Base-by-base conservation (phyloP, 2,888 invertebrate species). In the Nomada ferruginata region DNA sequence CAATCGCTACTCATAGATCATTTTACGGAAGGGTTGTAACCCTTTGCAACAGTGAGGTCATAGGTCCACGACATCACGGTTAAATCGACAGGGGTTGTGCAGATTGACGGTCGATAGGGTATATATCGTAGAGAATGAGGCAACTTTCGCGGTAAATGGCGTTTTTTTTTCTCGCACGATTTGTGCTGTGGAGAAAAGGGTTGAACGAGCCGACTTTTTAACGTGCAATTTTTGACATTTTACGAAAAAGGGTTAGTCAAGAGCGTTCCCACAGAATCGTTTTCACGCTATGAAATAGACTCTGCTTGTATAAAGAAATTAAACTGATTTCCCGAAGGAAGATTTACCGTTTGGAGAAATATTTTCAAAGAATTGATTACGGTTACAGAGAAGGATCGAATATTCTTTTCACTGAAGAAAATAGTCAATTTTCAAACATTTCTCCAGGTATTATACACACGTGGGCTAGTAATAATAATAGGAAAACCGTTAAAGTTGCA, bases 31-130 rank as follows among this genome's bases (percentile, higher is more conserved):
- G 85, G 83, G 83, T 85, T 85, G 55, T 63, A 57, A 47, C 60
- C 70, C 68, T 65, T 29, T 47, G 61, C 42, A 18, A 15, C 52
- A 29, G 36, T 50, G 72, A 66, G 76, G 68, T 69, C 59, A 75
- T 42, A 74, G 76, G 75, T 84, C 63, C 61, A 15, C 69, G 76
- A 68, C 76, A 81, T 84, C 70, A 23, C 70, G 61, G 78, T 77
- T 82, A 84, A 76, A 83, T 83, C 84, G 75, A 64, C 65, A 78
- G 50, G 71, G 82, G 82, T 74, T 68, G 71, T 59, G 59, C n/a
- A 63, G 72, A 83, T 79, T 66, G 72, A 76, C 69, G 82, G 52
- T 72, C 83, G 83, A 82, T 64, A 42, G 74, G 71, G 72, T 69
- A 78, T 78, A 84, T 73, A 79, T 76, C 57, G 75, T 68, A 65